These are phyloP conservation scores for Lutjanus argentimaculatus DNA, from an alignment of 2,797 vertebrate species.

Conservation along the genomic window DNA sequence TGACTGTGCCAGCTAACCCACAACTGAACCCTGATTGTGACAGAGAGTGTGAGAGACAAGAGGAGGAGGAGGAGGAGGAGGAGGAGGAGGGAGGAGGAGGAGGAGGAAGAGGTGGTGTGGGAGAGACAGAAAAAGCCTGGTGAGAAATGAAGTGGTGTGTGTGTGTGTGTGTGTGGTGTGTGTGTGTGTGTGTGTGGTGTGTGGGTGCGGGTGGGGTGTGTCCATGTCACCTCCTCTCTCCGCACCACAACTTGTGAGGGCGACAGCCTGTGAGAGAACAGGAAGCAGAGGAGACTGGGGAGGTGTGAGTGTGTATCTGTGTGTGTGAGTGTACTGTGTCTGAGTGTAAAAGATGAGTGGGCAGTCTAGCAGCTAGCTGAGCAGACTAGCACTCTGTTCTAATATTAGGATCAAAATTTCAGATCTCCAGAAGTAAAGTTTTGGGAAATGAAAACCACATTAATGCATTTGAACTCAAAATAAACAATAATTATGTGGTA, in stretches of 20 bases:
- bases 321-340: conserved; percentile 11
- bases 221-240: conserved; percentile 65
- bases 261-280: conserved; percentile 74
- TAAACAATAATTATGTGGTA: neutral
- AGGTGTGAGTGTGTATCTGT: conserved; percentile 48
- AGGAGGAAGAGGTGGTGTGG: conserved; percentile 45
- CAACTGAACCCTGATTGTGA: conserved; percentile 69
- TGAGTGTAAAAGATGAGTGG: conserved; percentile 46
- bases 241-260: conserved; percentile 69
- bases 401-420: conserved; percentile 56
- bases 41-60: conserved; percentile 57
- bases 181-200: neutral
- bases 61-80: conserved; percentile 28
- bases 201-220: too few species aligned
- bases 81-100: conserved; percentile 32
- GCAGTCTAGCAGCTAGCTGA: conserved; percentile 54
- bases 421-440: conserved; percentile 8
- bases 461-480: neutral
- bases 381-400: conserved; percentile 49
- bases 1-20: conserved; percentile 69
- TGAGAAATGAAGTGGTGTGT: conserved; percentile 71
- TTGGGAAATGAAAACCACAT: conserved; percentile 3
- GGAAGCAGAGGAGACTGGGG: conserved; percentile 71
- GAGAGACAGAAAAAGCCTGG: conserved; percentile 68
- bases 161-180: conserved; percentile 31